Evolutionary conservation across 2,113 vertebrate genomes (phyloP), one percentile per base, ranked within the genome.

Genomic region (Notothenia rossii): DNA sequence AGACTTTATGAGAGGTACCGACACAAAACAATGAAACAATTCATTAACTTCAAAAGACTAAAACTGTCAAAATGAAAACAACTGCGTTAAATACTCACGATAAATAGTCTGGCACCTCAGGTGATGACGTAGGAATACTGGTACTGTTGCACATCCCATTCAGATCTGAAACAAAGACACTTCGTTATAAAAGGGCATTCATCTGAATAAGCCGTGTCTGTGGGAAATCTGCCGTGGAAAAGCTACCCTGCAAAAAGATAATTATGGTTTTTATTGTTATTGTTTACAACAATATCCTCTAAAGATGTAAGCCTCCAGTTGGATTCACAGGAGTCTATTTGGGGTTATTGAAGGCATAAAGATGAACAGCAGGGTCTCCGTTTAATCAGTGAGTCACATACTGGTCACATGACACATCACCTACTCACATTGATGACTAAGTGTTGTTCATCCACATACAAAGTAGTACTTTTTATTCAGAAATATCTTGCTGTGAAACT

Each of bases 71-170:
- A 36, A 59, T 61, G 2, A 1, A 60, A 17, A 40, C 2, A 64
- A 18, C 49, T n/a, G 18, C 8, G 33, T 46, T 53, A n/a, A 84
- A 76, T 88, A 87, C 98, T 98, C 93, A 99, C 98, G 95, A 92
- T 94, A 98, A 95, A 95, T 98, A 99, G 93, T 98, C 97, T 9
- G 96, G 94, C 51, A 92, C 95, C 87, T 97, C 97, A 15, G 97
- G 96, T 55, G 96, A 95, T 12, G 97, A 96, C 0, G 95, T 94
- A 90, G 96, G 94, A 91, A 96, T 93, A 81, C 93, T 96, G 89
- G 95, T 94, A 79, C 92, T 95, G 93, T 95, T 95, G 94, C 96
- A 98, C 83, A 95, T 93, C 83, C 97, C 97, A 18, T 98, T 98
- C 0, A 92, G 73, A 60, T 87, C 93, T 91, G 83, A 66, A 92